Base-by-base conservation (phyloP, 2,113 vertebrate species). In the Tachycineta bicolor region DNA sequence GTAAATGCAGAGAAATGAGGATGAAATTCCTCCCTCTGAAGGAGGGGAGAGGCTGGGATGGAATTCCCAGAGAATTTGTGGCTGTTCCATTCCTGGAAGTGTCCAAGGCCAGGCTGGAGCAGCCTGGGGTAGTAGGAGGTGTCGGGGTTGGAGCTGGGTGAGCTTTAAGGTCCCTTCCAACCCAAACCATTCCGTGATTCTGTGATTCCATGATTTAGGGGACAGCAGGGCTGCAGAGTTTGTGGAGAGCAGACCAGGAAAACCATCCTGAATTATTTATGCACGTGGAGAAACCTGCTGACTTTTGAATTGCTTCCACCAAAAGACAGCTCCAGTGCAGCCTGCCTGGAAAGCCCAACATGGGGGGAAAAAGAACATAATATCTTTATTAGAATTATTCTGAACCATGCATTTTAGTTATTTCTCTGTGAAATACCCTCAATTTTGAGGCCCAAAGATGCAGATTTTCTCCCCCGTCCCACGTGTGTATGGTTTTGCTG, bases 301-400 rank as follows among this genome's bases (percentile, higher is more conserved):
- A 33, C 50, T 62, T 87, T 65, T 14, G 23, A 52, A 26, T 56
- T n/a, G 11, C 2, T 62, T 50, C 6, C 52, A 56, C 22, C 37
- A 34, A 53, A 58, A 77, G 4, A 3, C 46, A 44, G 7, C 20
- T 77, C 34, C 31, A n/a, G 21, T 2, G 12, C 15, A 49, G 31
- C 55, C n/a, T 39, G 63, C 34, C 69, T 63, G 37, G 53, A 62
- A 47, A 60, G 12, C 11, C 46, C 46, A 60, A 3, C 9, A 0
- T 0, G 9, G 50, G 5, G 37, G 9, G 9, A 18, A 58, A 46
- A 44, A 7, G 3, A 31, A 59, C 2, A 12, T 0, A 6, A 16
- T 18, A 12, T 8, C 31, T 59, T 18, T 2, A 18, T 68, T 31
- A 22, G 1, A 43, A 68, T 59, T 1, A 33, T 5, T 59, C 34